phyloP scores from a whole-genome alignment of 2,113 vertebrate genomes.

The Aspiorhynchus laticeps region DNA sequence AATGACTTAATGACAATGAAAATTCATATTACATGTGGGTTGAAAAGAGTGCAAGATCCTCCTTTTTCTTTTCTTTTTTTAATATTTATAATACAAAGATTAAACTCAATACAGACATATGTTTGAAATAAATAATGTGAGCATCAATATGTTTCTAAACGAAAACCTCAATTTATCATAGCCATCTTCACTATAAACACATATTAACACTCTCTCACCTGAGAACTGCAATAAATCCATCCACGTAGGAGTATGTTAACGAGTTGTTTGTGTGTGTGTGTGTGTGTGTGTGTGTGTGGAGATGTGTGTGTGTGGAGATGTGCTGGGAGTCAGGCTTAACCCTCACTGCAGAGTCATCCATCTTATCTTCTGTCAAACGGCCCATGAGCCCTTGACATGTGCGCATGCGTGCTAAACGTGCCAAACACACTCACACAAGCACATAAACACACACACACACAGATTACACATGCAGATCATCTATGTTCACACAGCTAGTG shows the following conservation, averaged over 20 bases:
- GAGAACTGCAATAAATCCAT: slow-evolving; percentile 5
- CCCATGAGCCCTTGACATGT: slow-evolving; percentile 23
- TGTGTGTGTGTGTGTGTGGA: slow-evolving; percentile 3
- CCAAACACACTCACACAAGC: slow-evolving; percentile 1
- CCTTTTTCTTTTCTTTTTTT: not conserved
- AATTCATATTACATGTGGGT: too few relatives aligned
- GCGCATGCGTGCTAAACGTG: slow-evolving; percentile 30
- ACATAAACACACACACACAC: slow-evolving; percentile 17
- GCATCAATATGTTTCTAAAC: not conserved
- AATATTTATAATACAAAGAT: not conserved
- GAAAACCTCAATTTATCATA: slow-evolving; percentile 17
- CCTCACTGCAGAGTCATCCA: slow-evolving; percentile 51
- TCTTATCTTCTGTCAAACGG: slow-evolving; percentile 50
- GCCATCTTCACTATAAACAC: slow-evolving; percentile 31
- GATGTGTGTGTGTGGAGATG: not conserved
- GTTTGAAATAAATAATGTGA: not conserved
- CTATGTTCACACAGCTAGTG: slow-evolving; percentile 37
- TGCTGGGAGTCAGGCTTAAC: slow-evolving; percentile 30
- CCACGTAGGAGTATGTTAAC: slow-evolving; percentile 2
- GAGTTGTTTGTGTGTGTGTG: not conserved
- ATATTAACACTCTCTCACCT: slow-evolving; percentile 18
- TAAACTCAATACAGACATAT: not conserved
- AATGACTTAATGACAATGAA: too few relatives aligned
- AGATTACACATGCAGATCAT: not conserved
- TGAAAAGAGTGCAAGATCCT: not conserved